Percentiles rank a stretch among this genome's conserved stretches.
Evolutionary conservation across 1,140 invertebrate genomes (phyloP).

Genomic region (Chelonus insularis): DNA sequence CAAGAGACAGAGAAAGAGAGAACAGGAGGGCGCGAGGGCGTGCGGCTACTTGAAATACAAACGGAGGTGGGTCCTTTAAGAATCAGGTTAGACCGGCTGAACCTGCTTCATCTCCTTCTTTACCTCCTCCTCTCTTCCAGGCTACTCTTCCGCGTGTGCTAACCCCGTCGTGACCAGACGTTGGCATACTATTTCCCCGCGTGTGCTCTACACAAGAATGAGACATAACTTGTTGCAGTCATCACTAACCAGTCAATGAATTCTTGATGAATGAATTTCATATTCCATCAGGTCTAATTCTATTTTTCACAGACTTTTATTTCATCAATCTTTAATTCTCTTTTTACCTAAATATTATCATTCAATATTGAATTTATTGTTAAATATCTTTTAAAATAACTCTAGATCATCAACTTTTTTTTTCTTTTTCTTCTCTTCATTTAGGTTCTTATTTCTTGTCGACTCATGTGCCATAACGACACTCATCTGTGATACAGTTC

Average conservation of each 20-base stretch:
- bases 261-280: neutral
- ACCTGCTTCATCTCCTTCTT: constrained; percentile 55
- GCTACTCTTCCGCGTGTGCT: constrained; percentile 21
- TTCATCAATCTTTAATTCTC: too few relatives aligned
- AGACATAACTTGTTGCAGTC: neutral
- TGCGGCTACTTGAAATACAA: constrained; percentile 58
- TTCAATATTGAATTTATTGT: too few relatives aligned
- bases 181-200: neutral
- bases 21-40: constrained; percentile 25
- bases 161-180: neutral
- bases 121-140: constrained; percentile 39
- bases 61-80: constrained; percentile 58
- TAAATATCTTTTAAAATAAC: too few relatives aligned
- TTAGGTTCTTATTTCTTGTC: too few relatives aligned
- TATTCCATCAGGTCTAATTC: neutral
- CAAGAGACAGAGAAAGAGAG: constrained; percentile 17
- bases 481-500: too few relatives aligned
- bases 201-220: neutral
- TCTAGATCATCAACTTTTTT: too few relatives aligned
- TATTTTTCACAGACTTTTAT: too few relatives aligned
- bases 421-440: too few relatives aligned
- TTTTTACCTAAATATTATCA: too few relatives aligned
- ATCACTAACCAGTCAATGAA: neutral
- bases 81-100: constrained; percentile 63
- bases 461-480: too few relatives aligned